These are phyloP conservation scores for Todus mexicanus DNA, from an alignment of 2,797 vertebrate species.

Conservation along the genomic window DNA sequence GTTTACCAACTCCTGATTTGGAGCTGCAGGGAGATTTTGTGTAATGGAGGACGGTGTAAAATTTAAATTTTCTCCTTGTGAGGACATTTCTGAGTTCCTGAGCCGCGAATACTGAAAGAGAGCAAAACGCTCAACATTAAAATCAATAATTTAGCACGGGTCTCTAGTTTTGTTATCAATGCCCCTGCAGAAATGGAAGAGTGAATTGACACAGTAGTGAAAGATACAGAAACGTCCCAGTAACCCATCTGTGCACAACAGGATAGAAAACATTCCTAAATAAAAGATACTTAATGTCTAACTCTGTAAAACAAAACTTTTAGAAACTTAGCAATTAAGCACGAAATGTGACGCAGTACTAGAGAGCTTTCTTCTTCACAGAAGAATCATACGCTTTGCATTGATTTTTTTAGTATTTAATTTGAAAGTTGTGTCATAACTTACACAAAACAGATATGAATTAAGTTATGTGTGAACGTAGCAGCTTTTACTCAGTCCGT, in stretches of 20 bases:
- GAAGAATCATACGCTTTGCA: fast-evolving
- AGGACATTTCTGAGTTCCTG: not conserved
- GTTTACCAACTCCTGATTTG: not conserved
- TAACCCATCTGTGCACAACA: not conserved
- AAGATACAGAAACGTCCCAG: not conserved
- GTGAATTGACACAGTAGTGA: not conserved
- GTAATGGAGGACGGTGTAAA: not conserved
- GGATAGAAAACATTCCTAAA: not conserved
- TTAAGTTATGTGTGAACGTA: not conserved
- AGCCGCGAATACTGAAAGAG: not conserved
- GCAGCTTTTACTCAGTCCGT: not conserved
- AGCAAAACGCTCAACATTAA: not conserved
- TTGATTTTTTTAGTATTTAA: not conserved
- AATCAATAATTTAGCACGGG: not conserved
- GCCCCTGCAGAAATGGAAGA: not conserved
- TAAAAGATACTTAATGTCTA: not conserved
- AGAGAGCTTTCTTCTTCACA: not conserved
- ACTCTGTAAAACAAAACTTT: not conserved
- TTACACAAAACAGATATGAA: not conserved
- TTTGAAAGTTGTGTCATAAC: not conserved
- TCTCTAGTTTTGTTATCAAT: not conserved
- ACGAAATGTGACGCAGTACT: not conserved
- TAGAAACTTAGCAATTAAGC: not conserved
- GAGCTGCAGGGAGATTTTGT: not conserved
- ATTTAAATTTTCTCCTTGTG: not conserved